These are phyloP conservation scores for Rhinatrema bivittatum DNA, from an alignment of 2,797 vertebrate species.

Conservation along the genomic window DNA sequence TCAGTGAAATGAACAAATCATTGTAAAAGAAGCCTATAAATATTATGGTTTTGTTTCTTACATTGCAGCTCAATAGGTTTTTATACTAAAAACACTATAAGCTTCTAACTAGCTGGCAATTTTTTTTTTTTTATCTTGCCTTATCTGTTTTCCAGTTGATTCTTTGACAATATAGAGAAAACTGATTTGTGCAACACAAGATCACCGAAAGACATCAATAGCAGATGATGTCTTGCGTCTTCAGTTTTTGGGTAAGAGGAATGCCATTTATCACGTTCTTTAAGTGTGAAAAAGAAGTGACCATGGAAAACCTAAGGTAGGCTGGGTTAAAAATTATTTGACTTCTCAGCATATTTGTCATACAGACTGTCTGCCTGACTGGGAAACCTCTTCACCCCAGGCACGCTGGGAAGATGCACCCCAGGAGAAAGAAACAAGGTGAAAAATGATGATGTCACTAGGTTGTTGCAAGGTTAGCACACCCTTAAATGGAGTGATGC, in stretches of 20 bases:
- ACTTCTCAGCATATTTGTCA: conserved; percentile 47
- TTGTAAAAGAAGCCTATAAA: too few species aligned
- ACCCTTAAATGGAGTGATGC: conserved; percentile 73
- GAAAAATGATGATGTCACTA: conserved; percentile 77
- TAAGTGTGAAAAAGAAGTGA: conserved; percentile 29
- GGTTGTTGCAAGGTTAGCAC: conserved; percentile 88
- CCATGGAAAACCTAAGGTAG: conserved; percentile 21
- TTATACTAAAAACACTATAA: too few species aligned
- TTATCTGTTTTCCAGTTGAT: too few species aligned
- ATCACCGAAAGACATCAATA: too few species aligned
- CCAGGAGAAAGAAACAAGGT: conserved; percentile 57
- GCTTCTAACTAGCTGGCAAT: too few species aligned
- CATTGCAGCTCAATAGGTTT: too few species aligned
- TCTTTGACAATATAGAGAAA: too few species aligned
- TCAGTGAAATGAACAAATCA: too few species aligned
- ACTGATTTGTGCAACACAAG: too few species aligned
- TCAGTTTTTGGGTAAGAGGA: conserved; percentile 21
- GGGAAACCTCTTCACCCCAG: conserved; percentile 58
- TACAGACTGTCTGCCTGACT: conserved; percentile 32
- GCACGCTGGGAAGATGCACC: conserved; percentile 52
- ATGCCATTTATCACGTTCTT: conserved; percentile 34
- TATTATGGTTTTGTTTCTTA: too few species aligned
- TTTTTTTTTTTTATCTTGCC: too few species aligned
- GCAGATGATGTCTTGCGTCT: too few species aligned
- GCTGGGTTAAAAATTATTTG: conserved; percentile 50